Conservation (phyloP, 2,797 vertebrate genomes). For the Synaphobranchus kaupii region DNA sequence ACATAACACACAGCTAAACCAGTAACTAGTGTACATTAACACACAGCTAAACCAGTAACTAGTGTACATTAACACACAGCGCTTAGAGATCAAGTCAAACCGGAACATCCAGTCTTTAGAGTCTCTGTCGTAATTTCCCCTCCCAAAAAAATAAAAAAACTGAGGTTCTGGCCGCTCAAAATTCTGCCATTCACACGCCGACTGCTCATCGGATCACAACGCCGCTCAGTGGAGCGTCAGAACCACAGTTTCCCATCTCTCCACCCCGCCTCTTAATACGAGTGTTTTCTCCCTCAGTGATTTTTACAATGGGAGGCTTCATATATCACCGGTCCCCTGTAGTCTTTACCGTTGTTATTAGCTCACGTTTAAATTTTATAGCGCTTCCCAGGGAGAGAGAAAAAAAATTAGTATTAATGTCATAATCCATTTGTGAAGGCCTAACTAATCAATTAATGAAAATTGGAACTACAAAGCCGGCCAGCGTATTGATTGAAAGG, state of each 20-base stretch:
- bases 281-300: conserved; percentile 73
- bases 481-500: conserved; percentile 84
- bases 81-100: not conserved
- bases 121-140: not conserved
- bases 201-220: not conserved
- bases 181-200: not conserved
- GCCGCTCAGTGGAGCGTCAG: not conserved
- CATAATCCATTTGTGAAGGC: conserved; percentile 88
- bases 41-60: not conserved
- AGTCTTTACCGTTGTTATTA: conserved; percentile 65
- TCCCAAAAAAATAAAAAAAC: not conserved
- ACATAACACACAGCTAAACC: no score
- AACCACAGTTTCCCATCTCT: conserved; percentile 53
- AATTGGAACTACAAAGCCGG: conserved; percentile 89
- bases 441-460: conserved; percentile 96
- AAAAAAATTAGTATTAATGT: conserved; percentile 75
- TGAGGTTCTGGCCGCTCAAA: not conserved
- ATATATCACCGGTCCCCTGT: conserved; percentile 74
- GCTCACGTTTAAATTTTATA: conserved; percentile 78
- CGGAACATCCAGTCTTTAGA: not conserved
- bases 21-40: no score
- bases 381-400: conserved; percentile 63
- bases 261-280: conserved; percentile 72
- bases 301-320: conserved; percentile 72
- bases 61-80: not conserved